These are phyloP conservation scores for Ifrita kowaldi DNA, from an alignment of 2,113 vertebrate genomes.

Conservation along the genomic window DNA sequence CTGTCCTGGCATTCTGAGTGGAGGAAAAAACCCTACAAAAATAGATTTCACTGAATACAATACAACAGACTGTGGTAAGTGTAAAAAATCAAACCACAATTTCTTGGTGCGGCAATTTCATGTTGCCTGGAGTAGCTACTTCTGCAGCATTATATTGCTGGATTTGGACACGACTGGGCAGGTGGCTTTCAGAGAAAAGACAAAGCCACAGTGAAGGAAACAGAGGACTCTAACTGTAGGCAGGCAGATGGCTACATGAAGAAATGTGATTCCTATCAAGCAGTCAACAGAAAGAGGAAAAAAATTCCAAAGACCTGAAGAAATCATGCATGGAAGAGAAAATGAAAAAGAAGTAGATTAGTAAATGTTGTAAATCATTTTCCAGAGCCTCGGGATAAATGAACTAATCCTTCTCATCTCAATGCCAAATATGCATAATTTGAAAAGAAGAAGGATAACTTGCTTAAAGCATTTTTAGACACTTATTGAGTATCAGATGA, in stretches of 20 bases:
- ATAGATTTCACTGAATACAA: neutral
- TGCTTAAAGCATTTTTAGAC: neutral
- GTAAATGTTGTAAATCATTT: neutral
- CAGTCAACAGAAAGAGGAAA: neutral
- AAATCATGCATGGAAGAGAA: neutral
- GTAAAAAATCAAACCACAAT: neutral
- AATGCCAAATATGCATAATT: neutral
- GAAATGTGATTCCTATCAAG: neutral
- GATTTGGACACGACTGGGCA: neutral
- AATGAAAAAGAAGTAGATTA: neutral
- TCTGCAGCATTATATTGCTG: neutral
- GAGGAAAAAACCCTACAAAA: fast-evolving
- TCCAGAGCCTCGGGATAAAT: neutral
- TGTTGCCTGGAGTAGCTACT: neutral
- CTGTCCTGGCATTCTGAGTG: neutral
- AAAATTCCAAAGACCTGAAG: neutral
- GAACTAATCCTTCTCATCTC: neutral
- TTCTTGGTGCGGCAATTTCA: fast-evolving
- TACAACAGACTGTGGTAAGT: neutral
- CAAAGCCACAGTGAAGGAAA: neutral
- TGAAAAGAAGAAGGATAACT: neutral
- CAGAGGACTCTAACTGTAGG: neutral
- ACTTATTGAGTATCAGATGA: neutral
- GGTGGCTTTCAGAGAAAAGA: neutral
- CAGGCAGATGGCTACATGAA: neutral